Conservation (phyloP, 1,140 invertebrate species). For the Drosophila sucinea region DNA sequence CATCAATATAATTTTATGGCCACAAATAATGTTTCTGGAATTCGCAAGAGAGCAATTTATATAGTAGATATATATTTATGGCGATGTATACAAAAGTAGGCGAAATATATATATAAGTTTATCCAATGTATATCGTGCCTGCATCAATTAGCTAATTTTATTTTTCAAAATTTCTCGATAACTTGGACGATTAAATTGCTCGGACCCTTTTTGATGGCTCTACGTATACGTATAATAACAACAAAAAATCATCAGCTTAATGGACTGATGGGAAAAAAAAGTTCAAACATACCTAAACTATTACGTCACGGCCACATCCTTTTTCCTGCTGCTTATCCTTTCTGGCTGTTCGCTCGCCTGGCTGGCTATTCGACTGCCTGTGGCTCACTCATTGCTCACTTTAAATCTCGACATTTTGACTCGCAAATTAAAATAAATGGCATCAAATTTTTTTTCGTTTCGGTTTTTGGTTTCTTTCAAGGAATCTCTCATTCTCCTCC, state of each 20-base stretch:
- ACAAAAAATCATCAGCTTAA: not conserved
- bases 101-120: conserved; percentile 17
- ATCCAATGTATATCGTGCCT: not conserved
- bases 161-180: conserved; percentile 1
- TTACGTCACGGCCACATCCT: conserved; percentile 40
- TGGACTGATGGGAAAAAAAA: conserved; percentile 5
- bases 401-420: conserved; percentile 70
- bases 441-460: conserved; percentile 56
- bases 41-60: conserved; percentile 39
- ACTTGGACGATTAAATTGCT: conserved; percentile 9
- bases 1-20: conserved; percentile 62
- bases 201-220: not conserved
- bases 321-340: conserved; percentile 3
- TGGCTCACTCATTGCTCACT: conserved; percentile 55
- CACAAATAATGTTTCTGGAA: conserved; percentile 33
- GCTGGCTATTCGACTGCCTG: conserved; percentile 1
- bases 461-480: conserved; percentile 26
- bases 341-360: not conserved
- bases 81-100: conserved; percentile 36
- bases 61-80: conserved; percentile 37
- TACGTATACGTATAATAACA: not conserved
- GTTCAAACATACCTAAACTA: conserved; percentile 1
- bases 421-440: conserved; percentile 77
- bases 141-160: conserved; percentile 12
- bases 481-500: conserved; percentile 19